Evolutionary conservation across 2,888 invertebrate species (phyloP).

Genomic region (Phasia obesa): DNA sequence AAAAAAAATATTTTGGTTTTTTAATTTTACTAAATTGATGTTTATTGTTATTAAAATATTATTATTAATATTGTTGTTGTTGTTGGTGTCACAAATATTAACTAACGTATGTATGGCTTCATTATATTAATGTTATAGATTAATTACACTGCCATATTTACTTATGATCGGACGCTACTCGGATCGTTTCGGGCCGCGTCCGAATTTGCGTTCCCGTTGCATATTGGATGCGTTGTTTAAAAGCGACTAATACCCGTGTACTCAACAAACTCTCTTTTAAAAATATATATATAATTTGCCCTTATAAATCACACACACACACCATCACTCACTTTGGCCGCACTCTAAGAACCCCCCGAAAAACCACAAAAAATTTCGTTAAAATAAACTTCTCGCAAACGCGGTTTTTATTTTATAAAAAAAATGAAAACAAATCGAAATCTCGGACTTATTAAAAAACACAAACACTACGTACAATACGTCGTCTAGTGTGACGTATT

Average conservation of each 20-base stretch:
- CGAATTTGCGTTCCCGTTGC: constrained; percentile 83
- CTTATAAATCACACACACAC: constrained; percentile 79
- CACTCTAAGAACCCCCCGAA: constrained; percentile 38
- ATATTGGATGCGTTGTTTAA: constrained; percentile 83
- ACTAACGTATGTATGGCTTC: constrained; percentile 64
- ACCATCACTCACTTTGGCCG: constrained; percentile 11
- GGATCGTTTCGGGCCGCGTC: constrained; percentile 83
- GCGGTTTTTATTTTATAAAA: constrained; percentile 16
- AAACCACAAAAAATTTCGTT: constrained; percentile 16
- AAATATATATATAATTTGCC: constrained; percentile 76
- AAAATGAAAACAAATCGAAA: constrained; percentile 37
- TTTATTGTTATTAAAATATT: neutral
- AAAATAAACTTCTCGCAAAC: constrained; percentile 15
- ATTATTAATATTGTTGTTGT: constrained; percentile 28
- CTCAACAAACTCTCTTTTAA: constrained; percentile 2
- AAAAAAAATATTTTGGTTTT: constrained; percentile 14
- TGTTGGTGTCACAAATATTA: constrained; percentile 55
- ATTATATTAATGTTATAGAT: constrained; percentile 55
- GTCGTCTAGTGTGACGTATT: constrained; percentile 69
- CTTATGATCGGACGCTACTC: constrained; percentile 83
- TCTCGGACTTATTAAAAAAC: constrained; percentile 56
- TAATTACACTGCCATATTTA: constrained; percentile 76
- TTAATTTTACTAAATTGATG: constrained; percentile 13
- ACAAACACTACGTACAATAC: constrained; percentile 72
- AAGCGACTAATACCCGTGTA: constrained; percentile 78